These are phyloP conservation scores for Apostichopus californicus DNA, from an alignment of 35 echinoderm and acorn worm species.

Conservation along the genomic window DNA sequence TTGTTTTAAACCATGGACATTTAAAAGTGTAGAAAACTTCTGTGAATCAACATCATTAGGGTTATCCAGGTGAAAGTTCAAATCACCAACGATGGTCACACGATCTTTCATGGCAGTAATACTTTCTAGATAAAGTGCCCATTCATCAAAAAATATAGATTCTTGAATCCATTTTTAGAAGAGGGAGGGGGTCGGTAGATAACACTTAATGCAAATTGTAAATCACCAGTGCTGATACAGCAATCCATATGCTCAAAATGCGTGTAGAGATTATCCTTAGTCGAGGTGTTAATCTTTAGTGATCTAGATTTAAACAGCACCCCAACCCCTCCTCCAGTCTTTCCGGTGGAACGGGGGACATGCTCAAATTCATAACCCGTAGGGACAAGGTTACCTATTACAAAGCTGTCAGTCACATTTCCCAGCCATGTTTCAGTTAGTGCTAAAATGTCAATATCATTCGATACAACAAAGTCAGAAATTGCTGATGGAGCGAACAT, in stretches of 20 bases:
- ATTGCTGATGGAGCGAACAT: too few relatives aligned
- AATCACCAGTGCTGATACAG: background rate
- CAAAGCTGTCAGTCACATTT: too few relatives aligned
- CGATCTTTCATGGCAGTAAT: background rate
- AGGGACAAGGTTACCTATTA: too few relatives aligned
- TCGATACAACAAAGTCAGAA: too few relatives aligned
- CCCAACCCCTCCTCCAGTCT: too few relatives aligned
- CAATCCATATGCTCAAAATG: slow-evolving; percentile 45
- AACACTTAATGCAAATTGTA: background rate
- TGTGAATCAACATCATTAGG: background rate
- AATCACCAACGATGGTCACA: slow-evolving; percentile 21
- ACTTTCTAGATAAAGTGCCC: slow-evolving; percentile 9
- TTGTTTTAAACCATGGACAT: slow-evolving; percentile 22
- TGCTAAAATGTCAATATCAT: too few relatives aligned
- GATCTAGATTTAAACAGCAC: too few relatives aligned
- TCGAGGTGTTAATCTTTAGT: too few relatives aligned
- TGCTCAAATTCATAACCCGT: too few relatives aligned
- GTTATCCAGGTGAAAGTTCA: slow-evolving; percentile 40
- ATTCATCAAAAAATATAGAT: slow-evolving; percentile 42
- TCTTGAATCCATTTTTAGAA: slow-evolving; percentile 25
- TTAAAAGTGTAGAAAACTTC: slow-evolving; percentile 11
- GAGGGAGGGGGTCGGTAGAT: slow-evolving; percentile 40
- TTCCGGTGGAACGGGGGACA: too few relatives aligned
- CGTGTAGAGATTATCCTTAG: too few relatives aligned
- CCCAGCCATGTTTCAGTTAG: too few relatives aligned